A percentile compares a stretch with the other conserved stretches of the same genome.
These are phyloP conservation scores for Propithecus coquereli DNA, from an alignment of 2,113 vertebrate genomes.

Conservation along the genomic window DNA sequence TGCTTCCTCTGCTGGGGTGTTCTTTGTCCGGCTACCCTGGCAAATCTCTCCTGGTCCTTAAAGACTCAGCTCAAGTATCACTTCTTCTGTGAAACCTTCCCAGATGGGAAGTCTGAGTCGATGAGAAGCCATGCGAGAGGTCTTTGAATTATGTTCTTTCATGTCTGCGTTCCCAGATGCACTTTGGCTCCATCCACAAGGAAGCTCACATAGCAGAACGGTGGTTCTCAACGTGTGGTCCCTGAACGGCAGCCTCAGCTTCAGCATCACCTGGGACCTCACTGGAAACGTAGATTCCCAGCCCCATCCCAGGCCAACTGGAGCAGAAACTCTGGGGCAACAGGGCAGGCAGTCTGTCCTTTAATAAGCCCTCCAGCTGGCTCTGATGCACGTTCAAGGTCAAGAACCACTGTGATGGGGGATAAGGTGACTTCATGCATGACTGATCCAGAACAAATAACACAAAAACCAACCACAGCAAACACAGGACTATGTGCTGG, in stretches of 20 bases:
- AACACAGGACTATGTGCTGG: background rate
- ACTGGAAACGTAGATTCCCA: background rate
- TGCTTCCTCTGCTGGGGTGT: background rate
- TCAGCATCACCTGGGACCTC: background rate
- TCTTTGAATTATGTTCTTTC: background rate
- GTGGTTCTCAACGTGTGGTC: too few relatives aligned
- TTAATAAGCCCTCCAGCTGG: background rate
- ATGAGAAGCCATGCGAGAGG: background rate
- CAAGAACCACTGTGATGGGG: background rate
- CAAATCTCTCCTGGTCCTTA: background rate
- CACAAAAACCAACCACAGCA: background rate
- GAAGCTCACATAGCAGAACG: background rate
- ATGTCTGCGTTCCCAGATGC: background rate
- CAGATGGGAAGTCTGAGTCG: background rate
- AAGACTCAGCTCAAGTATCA: background rate
- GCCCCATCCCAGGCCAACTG: background rate
- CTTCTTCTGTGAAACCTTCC: background rate
- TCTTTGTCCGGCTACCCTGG: background rate
- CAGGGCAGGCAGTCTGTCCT: background rate
- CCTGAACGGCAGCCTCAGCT: too few relatives aligned
- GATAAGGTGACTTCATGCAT: background rate
- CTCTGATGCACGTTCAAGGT: fast-evolving
- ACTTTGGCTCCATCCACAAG: background rate
- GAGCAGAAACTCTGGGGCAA: background rate
- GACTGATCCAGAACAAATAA: background rate